Evolutionary conservation across 2,113 vertebrate genomes (phyloP), one percentile per base, ranked within the genome.

Genomic region (Corapipo altera): DNA sequence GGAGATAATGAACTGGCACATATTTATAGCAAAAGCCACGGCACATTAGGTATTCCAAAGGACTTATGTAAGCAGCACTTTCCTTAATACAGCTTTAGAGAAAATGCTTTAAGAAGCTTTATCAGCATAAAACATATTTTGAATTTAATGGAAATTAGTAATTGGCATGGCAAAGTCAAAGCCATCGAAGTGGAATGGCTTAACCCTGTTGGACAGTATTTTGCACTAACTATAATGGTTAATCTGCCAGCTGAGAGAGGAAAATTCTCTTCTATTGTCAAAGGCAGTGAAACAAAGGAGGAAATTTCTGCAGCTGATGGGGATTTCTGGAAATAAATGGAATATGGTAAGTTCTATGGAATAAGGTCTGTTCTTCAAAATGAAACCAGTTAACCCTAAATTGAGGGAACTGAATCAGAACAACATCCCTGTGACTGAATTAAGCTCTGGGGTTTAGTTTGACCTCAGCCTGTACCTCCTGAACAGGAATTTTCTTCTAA

Each of bases 71-170:
- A 95, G 92, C 5, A 0, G 67, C 88, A 61, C 91, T 96, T 85
- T 72, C 89, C 84, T 84, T 90, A 84, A 93, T 37, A 17, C 62
- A 84, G 90, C 81, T 94, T 88, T 75, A 72, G 83, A 87, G 57
- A 75, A 72, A 93, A 90, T 0, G 12, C 44, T 71, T 67, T 93
- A 90, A 95, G 93, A 88, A 90, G 61, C 84, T 96, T 97, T 97
- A 97, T 97, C 96, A 96, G 93, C 92, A 93, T 90, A 96, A 95
- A 97, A 76, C 96, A 95, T 91, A 97, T 78, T 96, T 88, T 81
- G 88, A 91, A 79, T 73, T 73, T 91, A 84, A 93, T 96, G 93
- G 84, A 93, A 93, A 91, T 95, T 74, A 95, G 73, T 96, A 96
- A 96, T 62, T 70, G 92, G 72, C 78, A n/a, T 32, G 70, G 89